Evolutionary conservation across 2,113 vertebrate genomes (phyloP), one percentile per base, ranked within the genome.

Genomic region (Alouatta palliata): DNA sequence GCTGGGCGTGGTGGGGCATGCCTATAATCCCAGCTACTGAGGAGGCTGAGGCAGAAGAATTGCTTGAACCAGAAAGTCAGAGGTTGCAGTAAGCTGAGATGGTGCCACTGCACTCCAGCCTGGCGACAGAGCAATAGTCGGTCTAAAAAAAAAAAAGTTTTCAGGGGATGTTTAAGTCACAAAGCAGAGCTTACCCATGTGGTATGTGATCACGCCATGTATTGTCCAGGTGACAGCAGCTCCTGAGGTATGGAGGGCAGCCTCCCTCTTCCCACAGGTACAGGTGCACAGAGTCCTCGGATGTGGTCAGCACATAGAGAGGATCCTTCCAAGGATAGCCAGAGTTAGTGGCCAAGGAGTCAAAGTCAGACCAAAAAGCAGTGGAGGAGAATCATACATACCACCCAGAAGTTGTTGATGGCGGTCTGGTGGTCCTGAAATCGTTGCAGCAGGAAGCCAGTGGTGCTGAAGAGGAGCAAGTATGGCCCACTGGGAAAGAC

Each of bases 191-290:
- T 96, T 83, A 96, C 91, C 58, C 37, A n/a, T 4, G 32, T 1
- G 4, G 8, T 0, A 5, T 3, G 0, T 1, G 0, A 30, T 17
- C 9, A 0, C 3, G 5, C 8, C 5, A 8, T 11, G 0, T 3
- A 4, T 16, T 35, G 25, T 45, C 37, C 52, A 94, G 54, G 21
- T 17, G 37, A 47, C 40, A 94, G 52, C 89, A 96, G 37, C 30
- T 92, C 73, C 2, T 96, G 81, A 97, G 96, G 52, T 58, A 25
- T 0, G 37, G 58, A 17, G 68, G n/a, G 9, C 1, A 12, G 7
- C 35, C 49, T 45, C 6, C 54, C 30, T 92, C 52, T 16, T 96
- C 96, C 97, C 95, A 95, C 4, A 25, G 20, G 52, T 83, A 96
- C 40, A 95, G 0, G 0, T 90, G 68, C 52, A 95, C 12, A 20